A percentile compares a stretch with the other conserved stretches of the same genome.
Conservation (phyloP, 2,113 vertebrate genomes). For the Scortum barcoo region DNA sequence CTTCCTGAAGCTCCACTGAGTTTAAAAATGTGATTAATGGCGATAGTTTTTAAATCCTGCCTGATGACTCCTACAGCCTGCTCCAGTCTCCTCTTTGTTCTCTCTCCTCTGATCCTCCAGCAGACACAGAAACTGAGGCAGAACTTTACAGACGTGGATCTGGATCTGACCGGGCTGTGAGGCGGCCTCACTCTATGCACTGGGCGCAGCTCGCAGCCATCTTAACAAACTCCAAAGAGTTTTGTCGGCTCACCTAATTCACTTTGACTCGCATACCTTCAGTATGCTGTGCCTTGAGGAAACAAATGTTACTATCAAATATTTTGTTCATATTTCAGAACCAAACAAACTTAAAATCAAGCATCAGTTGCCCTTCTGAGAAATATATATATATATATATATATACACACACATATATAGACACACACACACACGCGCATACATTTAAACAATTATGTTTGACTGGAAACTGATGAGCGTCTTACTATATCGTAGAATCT, state of each 20-base stretch:
- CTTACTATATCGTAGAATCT: constrained; percentile 17
- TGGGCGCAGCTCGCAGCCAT: constrained; percentile 58
- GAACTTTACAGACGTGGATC: constrained; percentile 24
- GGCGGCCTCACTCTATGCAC: constrained; percentile 50
- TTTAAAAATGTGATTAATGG: constrained; percentile 25
- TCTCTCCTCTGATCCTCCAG: constrained; percentile 17
- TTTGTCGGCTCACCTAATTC: constrained; percentile 48
- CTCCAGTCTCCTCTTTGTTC: constrained; percentile 9
- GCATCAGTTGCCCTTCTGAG: neutral
- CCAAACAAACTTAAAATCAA: constrained; percentile 15
- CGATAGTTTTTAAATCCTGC: constrained; percentile 50
- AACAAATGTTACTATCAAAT: constrained; percentile 15
- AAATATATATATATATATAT: neutral
- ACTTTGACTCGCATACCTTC: constrained; percentile 55
- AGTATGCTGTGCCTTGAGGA: constrained; percentile 69
- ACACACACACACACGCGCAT: neutral
- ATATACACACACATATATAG: neutral
- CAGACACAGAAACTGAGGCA: constrained; percentile 23
- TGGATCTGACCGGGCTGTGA: constrained; percentile 17
- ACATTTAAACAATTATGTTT: neutral
- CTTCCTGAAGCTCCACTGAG: constrained; percentile 10
- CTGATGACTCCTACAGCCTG: constrained; percentile 31
- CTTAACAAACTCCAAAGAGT: constrained; percentile 58
- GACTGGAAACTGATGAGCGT: constrained; percentile 37
- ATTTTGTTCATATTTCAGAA: constrained; percentile 47